Base-by-base conservation (phyloP, 2,888 invertebrate species). In the Mythimna loreyi region DNA sequence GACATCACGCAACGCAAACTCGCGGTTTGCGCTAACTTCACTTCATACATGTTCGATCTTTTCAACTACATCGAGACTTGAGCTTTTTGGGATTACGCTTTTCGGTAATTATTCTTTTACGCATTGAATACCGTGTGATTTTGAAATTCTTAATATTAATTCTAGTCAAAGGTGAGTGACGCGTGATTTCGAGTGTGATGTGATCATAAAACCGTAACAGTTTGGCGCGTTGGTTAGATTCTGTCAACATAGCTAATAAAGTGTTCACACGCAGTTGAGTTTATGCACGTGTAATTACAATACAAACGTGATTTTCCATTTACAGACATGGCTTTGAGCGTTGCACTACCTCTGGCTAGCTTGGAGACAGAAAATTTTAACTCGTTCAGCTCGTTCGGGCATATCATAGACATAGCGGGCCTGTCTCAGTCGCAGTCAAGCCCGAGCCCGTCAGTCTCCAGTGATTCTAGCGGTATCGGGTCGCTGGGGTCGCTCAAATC, bases 391-490 rank as follows among this genome's bases (percentile, higher is more conserved):
- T 94, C 92, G 63, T 96, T 90, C 85, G 95, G 88, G 87, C 93
- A 95, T 91, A 95, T 95, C 88, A 95, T 95, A 88, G 95, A 95
- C 88, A 95, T 96, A 94, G 93, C 95, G 93, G 93, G 94, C 86
- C 88, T 95, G 76, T 89, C 92, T 86, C 92, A 95, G 86, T 95
- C 95, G 58, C 95, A 96, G 86, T 91, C 96, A 64, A 96, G 96
- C 89, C 96, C 96, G 47, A 95, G 95, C 81, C 96, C 96, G 82
- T 96, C 96, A 86, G 94, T 95, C 89, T 96, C 95, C 86, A 97
- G 97, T 87, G 97, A 97, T 91, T 96, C 97, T 85, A 97, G 97
- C 92, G 97, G 97, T 88, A 94, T 97, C 90, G 96, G 96, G 84
- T 97, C 96, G 83, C 89, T 96, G 83, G 96, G 95, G 80, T 96